These are phyloP conservation scores for Tenthredo livida DNA, from an alignment of 2,888 invertebrate genomes.

Conservation along the genomic window DNA sequence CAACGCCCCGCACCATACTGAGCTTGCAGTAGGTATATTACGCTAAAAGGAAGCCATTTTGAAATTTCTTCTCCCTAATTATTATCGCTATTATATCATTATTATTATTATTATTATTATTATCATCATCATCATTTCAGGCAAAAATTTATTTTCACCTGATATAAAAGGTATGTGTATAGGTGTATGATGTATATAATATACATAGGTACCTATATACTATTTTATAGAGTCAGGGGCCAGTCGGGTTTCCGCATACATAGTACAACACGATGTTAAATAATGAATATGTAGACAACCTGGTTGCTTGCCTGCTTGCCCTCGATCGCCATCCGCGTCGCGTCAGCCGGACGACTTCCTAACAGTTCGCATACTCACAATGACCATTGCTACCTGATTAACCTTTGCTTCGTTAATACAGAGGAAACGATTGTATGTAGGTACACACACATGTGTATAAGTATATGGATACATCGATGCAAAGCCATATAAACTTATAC, in stretches of 20 bases:
- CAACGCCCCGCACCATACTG: constrained; percentile 29
- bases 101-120: not conserved
- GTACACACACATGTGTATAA: not conserved
- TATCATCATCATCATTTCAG: not conserved
- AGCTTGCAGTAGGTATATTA: too few species aligned
- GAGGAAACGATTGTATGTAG: constrained; percentile 26
- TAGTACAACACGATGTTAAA: not conserved
- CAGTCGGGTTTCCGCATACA: not conserved
- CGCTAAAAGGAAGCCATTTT: constrained; percentile 39
- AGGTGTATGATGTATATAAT: too few species aligned
- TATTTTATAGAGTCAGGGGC: not conserved
- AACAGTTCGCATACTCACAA: constrained; percentile 39
- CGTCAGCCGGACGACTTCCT: constrained; percentile 33
- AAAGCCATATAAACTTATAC: not conserved
- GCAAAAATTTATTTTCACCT: not conserved
- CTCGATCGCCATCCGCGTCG: constrained; percentile 1
- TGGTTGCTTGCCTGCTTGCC: not conserved
- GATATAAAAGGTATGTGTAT: not conserved
- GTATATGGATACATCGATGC: not conserved
- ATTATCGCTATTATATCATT: not conserved
- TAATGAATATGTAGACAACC: constrained; percentile 4
- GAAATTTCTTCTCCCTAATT: not conserved
- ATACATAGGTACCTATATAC: not conserved
- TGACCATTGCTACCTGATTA: constrained; percentile 35
- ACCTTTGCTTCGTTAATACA: constrained; percentile 27